Conservation (phyloP, 2,888 invertebrate species). For the Ormyrus labotus region DNA sequence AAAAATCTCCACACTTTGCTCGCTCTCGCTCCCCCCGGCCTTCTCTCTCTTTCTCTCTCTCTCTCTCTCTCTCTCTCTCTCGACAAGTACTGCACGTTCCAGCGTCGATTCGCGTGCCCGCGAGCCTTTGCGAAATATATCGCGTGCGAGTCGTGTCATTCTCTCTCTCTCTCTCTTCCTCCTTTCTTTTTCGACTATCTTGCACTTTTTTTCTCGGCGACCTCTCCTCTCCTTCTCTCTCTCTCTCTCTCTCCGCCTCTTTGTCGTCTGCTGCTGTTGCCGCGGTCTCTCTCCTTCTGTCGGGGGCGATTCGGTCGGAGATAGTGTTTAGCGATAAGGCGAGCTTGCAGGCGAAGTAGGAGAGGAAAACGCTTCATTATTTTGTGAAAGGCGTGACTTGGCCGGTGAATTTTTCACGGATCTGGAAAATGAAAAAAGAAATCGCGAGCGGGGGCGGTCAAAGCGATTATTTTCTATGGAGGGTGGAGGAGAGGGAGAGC, state of each 20-base stretch:
- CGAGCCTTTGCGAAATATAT: slow-evolving; percentile 36
- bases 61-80: not conserved
- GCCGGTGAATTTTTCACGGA: slow-evolving; percentile 43
- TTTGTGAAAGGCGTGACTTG: slow-evolving; percentile 49
- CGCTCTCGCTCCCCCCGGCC: not conserved
- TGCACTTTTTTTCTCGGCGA: slow-evolving; percentile 15
- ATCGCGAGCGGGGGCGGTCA: slow-evolving; percentile 2
- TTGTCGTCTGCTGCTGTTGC: slow-evolving; percentile 12
- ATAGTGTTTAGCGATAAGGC: slow-evolving; percentile 45
- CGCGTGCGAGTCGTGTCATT: slow-evolving; percentile 32
- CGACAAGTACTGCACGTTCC: slow-evolving; percentile 39
- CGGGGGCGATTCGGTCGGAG: slow-evolving; percentile 23
- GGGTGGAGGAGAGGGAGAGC: not conserved
- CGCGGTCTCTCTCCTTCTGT: not conserved
- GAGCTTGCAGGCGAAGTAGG: not conserved
- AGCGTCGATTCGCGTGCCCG: slow-evolving; percentile 45
- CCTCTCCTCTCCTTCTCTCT: not conserved
- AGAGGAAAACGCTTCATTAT: slow-evolving; percentile 44
- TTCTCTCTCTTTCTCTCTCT: not conserved
- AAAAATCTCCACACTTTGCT: slow-evolving; percentile 21
- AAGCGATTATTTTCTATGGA: slow-evolving; percentile 30
- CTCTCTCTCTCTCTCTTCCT: not conserved
- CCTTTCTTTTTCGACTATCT: not conserved
- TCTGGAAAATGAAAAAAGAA: slow-evolving; percentile 22
- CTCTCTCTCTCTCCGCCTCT: not conserved